Conservation (phyloP, 2,113 vertebrate species). For the Myotis lucifugus region DNA sequence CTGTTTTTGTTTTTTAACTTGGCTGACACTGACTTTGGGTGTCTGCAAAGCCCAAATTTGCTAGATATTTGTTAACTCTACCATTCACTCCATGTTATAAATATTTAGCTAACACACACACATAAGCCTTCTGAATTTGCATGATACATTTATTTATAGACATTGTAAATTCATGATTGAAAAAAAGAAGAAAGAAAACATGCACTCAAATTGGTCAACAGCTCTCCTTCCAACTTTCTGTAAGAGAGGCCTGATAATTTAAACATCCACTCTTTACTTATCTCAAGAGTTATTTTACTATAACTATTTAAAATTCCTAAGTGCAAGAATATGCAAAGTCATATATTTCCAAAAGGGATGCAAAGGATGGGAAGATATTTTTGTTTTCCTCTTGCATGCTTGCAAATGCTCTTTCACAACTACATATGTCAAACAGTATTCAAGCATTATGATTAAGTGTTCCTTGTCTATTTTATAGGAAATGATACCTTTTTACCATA, state of each 20-base stretch:
- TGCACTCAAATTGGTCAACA: neutral
- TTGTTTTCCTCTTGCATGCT: neutral
- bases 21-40: neutral
- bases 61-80: neutral
- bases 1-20: slow-evolving; percentile 30
- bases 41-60: neutral
- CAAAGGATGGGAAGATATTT: neutral
- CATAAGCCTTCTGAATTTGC: neutral
- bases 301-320: neutral
- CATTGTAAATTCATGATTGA: neutral
- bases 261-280: neutral
- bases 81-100: neutral
- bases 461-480: neutral
- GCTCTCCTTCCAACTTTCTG: neutral
- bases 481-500: neutral
- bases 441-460: neutral
- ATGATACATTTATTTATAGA: neutral
- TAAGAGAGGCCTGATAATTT: neutral
- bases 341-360: neutral
- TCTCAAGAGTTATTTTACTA: neutral
- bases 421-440: neutral
- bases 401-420: neutral
- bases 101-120: neutral
- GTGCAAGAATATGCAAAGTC: neutral
- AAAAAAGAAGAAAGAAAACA: neutral